Conservation (phyloP, 2,797 vertebrate genomes). For the Gymnopithys bicolor region DNA sequence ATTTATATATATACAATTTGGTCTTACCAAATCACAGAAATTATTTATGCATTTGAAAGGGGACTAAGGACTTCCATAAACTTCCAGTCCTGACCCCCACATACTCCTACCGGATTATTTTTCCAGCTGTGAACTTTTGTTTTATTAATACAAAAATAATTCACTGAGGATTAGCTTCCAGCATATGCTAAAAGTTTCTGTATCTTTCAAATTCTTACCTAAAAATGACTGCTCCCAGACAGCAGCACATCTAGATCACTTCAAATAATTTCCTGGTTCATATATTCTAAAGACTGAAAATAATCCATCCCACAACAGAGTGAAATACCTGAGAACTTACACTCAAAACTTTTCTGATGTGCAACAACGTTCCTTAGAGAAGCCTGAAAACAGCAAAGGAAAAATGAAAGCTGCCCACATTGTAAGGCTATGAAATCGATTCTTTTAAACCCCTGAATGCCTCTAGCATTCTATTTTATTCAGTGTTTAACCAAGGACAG, state of each 20-base stretch:
- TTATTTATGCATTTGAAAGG: neutral
- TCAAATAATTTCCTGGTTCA: neutral
- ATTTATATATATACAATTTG: neutral
- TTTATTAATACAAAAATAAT: neutral
- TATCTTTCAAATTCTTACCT: neutral
- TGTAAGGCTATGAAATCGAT: neutral
- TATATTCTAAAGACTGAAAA: neutral
- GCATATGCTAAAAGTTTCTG: neutral
- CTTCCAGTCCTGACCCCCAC: neutral
- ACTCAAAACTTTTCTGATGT: neutral
- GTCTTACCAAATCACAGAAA: neutral
- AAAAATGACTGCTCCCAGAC: neutral
- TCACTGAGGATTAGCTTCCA: neutral
- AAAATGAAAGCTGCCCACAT: neutral
- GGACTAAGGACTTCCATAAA: neutral
- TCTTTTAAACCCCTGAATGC: neutral
- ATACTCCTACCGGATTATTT: neutral
- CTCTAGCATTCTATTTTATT: neutral
- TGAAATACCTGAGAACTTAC: neutral
- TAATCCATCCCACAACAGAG: neutral
- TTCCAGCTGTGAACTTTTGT: neutral
- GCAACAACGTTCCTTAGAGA: neutral
- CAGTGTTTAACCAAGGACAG: neutral
- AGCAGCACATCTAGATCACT: neutral
- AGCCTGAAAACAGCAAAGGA: neutral